A percentile compares a stretch with the other conserved stretches of the same genome.
Evolutionary conservation across 53 echinoderm and acorn worm species (phyloP).

Genomic region (Echinarachnius parma): DNA sequence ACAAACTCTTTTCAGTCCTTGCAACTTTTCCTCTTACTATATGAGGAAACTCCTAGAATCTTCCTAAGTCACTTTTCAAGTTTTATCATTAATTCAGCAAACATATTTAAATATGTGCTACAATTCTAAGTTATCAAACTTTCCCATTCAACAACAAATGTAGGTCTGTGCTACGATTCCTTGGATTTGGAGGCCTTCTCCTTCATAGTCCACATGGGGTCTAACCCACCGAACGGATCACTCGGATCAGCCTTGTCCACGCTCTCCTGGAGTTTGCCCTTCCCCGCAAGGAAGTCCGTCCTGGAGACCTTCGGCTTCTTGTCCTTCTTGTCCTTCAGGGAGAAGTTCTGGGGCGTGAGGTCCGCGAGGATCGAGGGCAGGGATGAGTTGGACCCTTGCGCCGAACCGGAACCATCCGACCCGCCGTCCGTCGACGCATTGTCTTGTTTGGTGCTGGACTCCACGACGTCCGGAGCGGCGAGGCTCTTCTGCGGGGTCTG

Average conservation of each 20-base stretch:
- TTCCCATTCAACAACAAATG: too few relatives aligned
- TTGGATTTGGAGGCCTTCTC: too few relatives aligned
- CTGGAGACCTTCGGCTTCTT: constrained; percentile 73
- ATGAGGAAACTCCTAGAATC: too few relatives aligned
- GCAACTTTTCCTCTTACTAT: too few relatives aligned
- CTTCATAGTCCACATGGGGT: constrained; percentile 87
- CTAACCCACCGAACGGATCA: constrained; percentile 84
- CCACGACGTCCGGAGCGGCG: constrained; percentile 75
- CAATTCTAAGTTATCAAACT: too few relatives aligned
- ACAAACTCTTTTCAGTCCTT: too few relatives aligned
- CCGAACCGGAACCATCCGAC: constrained; percentile 10
- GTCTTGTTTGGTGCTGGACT: constrained; percentile 64
- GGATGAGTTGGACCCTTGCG: constrained; percentile 24
- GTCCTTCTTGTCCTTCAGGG: constrained; percentile 62
- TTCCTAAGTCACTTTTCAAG: too few relatives aligned
- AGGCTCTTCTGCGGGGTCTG: constrained; percentile 45
- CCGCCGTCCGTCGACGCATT: constrained; percentile 25
- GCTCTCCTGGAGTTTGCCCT: constrained; percentile 44
- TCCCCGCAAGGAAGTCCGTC: constrained; percentile 66
- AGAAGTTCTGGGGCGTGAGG: constrained; percentile 88
- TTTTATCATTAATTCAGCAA: too few relatives aligned
- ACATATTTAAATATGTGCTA: too few relatives aligned
- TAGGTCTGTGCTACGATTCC: too few relatives aligned
- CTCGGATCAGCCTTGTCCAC: constrained; percentile 28
- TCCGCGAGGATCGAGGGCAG: constrained; percentile 88